Percentiles rank a stretch among this genome's conserved stretches.
These are phyloP conservation scores for Hylaeus volcanicus DNA, from an alignment of 1,140 invertebrate genomes.

Conservation along the genomic window DNA sequence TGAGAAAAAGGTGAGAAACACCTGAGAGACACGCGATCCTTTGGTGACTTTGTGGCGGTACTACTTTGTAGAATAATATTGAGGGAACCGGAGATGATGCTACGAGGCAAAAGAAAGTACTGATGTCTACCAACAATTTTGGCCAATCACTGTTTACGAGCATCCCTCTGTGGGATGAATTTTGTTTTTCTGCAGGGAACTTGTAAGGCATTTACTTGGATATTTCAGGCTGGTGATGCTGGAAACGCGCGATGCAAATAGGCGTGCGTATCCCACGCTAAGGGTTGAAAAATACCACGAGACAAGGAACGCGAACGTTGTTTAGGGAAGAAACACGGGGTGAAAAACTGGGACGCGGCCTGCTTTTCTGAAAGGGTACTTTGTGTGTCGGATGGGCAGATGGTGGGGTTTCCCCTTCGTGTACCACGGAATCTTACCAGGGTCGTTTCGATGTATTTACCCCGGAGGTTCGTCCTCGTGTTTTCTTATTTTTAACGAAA, in stretches of 20 bases:
- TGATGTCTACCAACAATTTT: no score
- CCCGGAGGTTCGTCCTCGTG: background rate
- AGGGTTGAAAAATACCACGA: slow-evolving; percentile 16
- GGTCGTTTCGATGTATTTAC: slow-evolving; percentile 39
- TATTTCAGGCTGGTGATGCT: no score
- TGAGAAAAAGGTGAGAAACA: no score
- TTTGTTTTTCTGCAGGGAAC: no score
- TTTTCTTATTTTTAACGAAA: background rate
- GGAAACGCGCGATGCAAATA: background rate
- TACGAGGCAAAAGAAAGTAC: no score
- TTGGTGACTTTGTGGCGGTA: no score
- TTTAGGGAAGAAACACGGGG: slow-evolving; percentile 23
- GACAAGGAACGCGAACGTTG: slow-evolving; percentile 10
- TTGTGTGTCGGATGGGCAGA: slow-evolving; percentile 37
- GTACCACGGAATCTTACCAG: slow-evolving; percentile 30
- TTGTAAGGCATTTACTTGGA: no score
- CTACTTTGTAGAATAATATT: no score
- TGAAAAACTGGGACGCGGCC: slow-evolving; percentile 51
- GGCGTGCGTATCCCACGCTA: background rate
- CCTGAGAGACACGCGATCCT: no score
- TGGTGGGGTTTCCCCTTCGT: slow-evolving; percentile 34
- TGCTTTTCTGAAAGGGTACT: slow-evolving; percentile 57
- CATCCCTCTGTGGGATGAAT: no score
- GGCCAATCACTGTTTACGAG: no score
- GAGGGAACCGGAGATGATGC: no score